Evolutionary conservation across 2,888 invertebrate genomes (phyloP).

Genomic region (Therioaphis trifolii): DNA sequence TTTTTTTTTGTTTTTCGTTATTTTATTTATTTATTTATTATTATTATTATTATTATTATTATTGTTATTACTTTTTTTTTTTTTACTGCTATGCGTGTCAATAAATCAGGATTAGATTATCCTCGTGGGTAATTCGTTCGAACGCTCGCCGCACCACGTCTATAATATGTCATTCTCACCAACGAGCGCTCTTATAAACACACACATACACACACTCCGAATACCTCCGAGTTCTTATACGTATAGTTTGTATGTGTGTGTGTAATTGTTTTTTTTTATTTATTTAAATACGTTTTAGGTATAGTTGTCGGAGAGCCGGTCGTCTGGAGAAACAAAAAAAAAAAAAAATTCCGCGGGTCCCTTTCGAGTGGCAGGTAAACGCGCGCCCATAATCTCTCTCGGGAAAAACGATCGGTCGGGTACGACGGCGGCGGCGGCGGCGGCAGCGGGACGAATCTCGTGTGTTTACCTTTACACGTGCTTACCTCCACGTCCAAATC

Average conservation of each 20-base stretch:
- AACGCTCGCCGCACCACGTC: background rate
- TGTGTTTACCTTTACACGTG: background rate
- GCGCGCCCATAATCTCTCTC: slow-evolving; percentile 25
- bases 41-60: too few species aligned
- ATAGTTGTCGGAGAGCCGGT: background rate
- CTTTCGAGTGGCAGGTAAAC: slow-evolving; percentile 39
- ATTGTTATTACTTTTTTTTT: too few species aligned
- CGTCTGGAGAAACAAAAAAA: background rate
- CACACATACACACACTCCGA: background rate
- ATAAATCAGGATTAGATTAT: slow-evolving; percentile 52
- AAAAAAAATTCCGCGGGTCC: background rate
- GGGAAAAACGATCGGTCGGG: too few species aligned
- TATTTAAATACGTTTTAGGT: background rate
- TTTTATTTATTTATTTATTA: too few species aligned
- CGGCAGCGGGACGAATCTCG: background rate
- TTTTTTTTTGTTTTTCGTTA: slow-evolving; percentile 4
- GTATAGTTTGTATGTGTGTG: background rate
- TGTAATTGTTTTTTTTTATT: slow-evolving; percentile 3
- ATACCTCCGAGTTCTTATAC: background rate
- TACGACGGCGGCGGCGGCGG: background rate
- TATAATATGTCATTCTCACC: slow-evolving; percentile 38
- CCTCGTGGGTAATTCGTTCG: slow-evolving; percentile 30
- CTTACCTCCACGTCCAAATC: background rate
- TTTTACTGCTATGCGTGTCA: background rate
- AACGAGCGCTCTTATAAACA: background rate